Evolutionary conservation across 2,888 invertebrate genomes (phyloP).

Genomic region (Orthonevra nobilis): DNA sequence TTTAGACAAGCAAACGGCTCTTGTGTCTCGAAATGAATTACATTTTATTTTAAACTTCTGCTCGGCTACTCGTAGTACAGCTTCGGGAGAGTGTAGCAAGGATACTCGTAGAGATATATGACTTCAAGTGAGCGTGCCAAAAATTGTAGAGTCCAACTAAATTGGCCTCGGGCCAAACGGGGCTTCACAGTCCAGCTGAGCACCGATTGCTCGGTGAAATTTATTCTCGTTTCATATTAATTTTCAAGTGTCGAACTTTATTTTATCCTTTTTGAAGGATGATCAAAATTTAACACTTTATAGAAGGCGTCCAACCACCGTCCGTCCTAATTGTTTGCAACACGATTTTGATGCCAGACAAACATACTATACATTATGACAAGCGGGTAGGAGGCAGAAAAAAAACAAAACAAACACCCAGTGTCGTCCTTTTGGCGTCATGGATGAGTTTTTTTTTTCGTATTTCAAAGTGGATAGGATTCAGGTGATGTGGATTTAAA

Average conservation of each 20-base stretch:
- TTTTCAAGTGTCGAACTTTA: constrained; percentile 60
- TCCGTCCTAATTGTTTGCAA: constrained; percentile 39
- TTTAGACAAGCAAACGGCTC: constrained; percentile 16
- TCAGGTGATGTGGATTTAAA: constrained; percentile 58
- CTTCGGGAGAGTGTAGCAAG: no score
- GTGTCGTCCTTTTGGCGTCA: constrained; percentile 54
- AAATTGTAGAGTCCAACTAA: constrained; percentile 36
- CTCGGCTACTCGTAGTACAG: no score
- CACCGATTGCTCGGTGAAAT: constrained; percentile 23
- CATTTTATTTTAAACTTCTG: no score
- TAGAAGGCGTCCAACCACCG: neutral
- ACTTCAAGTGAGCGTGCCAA: constrained; percentile 49
- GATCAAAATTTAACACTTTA: constrained; percentile 41
- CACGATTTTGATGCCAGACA: constrained; percentile 36
- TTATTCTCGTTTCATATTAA: constrained; percentile 62
- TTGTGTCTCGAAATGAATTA: constrained; percentile 36
- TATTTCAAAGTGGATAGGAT: constrained; percentile 42
- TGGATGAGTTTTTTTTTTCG: constrained; percentile 13
- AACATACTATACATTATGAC: constrained; percentile 17
- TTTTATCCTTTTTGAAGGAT: constrained; percentile 30
- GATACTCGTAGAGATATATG: constrained; percentile 33
- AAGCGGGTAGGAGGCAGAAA: constrained; percentile 10
- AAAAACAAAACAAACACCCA: no score
- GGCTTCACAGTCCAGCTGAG: constrained; percentile 1
- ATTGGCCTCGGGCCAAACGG: constrained; percentile 50